These are phyloP conservation scores for Tetheella fluctuosa DNA, from an alignment of 2,888 invertebrate species.

Conservation along the genomic window DNA sequence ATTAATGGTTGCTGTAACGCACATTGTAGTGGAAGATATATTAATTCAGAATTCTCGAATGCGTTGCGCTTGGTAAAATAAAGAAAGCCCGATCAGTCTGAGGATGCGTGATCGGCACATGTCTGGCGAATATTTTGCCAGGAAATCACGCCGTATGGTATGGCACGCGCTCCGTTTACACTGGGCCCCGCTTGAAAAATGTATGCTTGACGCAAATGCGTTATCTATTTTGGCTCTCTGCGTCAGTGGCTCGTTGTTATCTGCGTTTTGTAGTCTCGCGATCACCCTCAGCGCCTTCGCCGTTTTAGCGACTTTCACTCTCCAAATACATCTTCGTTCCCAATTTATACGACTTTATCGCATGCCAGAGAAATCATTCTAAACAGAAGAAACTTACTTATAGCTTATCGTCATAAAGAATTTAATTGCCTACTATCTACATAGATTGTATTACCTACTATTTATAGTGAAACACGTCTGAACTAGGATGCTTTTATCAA, in stretches of 20 bases:
- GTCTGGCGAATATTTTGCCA: conserved; percentile 72
- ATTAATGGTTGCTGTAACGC: background rate
- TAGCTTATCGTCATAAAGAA: too few relatives aligned
- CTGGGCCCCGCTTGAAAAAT: conserved; percentile 73
- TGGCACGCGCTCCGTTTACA: conserved; percentile 74
- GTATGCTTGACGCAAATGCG: conserved; percentile 82
- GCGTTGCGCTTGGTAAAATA: conserved; percentile 55
- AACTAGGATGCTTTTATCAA: conserved; percentile 39
- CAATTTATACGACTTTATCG: background rate
- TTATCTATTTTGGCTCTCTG: conserved; percentile 83
- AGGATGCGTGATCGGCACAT: conserved; percentile 60
- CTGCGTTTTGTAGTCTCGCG: conserved; percentile 75
- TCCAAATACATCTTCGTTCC: background rate
- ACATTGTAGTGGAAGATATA: conserved; percentile 7
- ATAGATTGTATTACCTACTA: background rate
- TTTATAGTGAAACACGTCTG: conserved; percentile 31
- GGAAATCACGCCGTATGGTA: conserved; percentile 72
- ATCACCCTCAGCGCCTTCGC: conserved; percentile 63
- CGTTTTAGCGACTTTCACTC: conserved; percentile 26
- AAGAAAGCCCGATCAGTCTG: conserved; percentile 58
- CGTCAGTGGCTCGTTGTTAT: conserved; percentile 77
- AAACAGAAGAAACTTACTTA: background rate
- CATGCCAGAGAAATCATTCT: too few relatives aligned
- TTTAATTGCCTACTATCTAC: too few relatives aligned
- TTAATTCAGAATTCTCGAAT: conserved; percentile 29